A percentile compares a stretch with the other conserved stretches of the same genome.
Evolutionary conservation across 2,113 vertebrate species (phyloP).

Genomic region (Chionodraco myersi): DNA sequence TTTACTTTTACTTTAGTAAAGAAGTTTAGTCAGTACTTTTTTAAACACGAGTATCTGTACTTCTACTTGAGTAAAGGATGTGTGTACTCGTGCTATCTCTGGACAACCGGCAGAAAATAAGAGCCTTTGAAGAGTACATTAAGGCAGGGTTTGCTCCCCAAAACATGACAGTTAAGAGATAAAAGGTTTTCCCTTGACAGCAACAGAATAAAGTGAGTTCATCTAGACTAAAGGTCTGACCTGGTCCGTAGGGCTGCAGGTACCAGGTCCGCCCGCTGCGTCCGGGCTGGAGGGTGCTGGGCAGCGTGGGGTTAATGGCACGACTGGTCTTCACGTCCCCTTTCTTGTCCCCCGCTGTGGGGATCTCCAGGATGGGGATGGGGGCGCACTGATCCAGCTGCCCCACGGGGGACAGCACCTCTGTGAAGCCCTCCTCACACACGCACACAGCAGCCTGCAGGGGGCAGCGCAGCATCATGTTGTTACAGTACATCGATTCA

Average conservation of each 20-base stretch:
- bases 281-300: slow-evolving; percentile 87
- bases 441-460: slow-evolving; percentile 88
- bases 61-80: too few species aligned
- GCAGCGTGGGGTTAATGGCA: slow-evolving; percentile 91
- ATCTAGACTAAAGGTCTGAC: slow-evolving; percentile 74
- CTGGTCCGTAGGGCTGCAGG: slow-evolving; percentile 96
- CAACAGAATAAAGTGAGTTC: not conserved
- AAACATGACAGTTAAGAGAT: slow-evolving; percentile 34
- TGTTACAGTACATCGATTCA: not conserved
- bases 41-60: too few species aligned
- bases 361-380: slow-evolving; percentile 93
- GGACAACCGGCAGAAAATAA: slow-evolving; percentile 13
- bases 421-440: slow-evolving; percentile 96
- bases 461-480: slow-evolving; percentile 61
- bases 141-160: slow-evolving; percentile 3
- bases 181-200: slow-evolving; percentile 51
- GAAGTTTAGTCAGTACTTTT: too few species aligned
- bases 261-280: slow-evolving; percentile 93
- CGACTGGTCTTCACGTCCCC: slow-evolving; percentile 97
- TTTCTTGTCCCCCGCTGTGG: slow-evolving; percentile 90
- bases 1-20: too few species aligned
- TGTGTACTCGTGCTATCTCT: too few species aligned
- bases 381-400: slow-evolving; percentile 92
- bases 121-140: slow-evolving; percentile 22
- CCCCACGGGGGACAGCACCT: slow-evolving; percentile 90